A percentile compares a stretch with the other conserved stretches of the same genome.
phyloP scores from a whole-genome alignment of 2,888 invertebrate genomes.

The Drosophila stalkeri region DNA sequence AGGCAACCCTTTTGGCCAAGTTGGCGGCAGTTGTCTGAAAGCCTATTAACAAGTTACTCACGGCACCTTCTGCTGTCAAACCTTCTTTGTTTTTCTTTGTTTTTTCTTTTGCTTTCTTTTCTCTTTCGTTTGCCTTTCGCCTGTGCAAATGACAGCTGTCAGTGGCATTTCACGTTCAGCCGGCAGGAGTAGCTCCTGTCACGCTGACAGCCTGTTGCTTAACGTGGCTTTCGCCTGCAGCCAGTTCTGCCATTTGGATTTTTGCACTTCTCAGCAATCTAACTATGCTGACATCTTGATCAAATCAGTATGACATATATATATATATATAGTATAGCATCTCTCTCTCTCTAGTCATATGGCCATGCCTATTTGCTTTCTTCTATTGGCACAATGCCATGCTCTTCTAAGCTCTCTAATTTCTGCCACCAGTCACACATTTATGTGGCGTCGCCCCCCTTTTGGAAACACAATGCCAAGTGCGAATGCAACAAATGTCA shows the following conservation, averaged over 20 bases:
- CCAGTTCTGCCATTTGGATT: conserved; percentile 19
- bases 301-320: background rate
- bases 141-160: conserved; percentile 75
- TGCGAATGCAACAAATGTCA: conserved; percentile 77
- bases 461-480: conserved; percentile 46
- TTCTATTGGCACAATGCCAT: conserved; percentile 38
- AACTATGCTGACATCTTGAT: conserved; percentile 19
- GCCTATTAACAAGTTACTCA: conserved; percentile 45
- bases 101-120: conserved; percentile 8
- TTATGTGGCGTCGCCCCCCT: conserved; percentile 3
- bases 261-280: conserved; percentile 2
- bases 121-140: background rate
- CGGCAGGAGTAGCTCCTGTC: conserved; percentile 49
- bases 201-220: conserved; percentile 73
- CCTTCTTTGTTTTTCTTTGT: background rate
- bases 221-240: conserved; percentile 43
- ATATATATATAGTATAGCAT: background rate
- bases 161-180: conserved; percentile 64
- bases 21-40: conserved; percentile 14
- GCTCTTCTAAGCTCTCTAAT: conserved; percentile 19
- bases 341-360: background rate
- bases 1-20: conserved; percentile 27
- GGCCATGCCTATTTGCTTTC: background rate
- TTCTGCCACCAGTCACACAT: conserved; percentile 15
- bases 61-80: conserved; percentile 38